Conservation (phyloP, 2,888 invertebrate genomes). For the Antitype chi region DNA sequence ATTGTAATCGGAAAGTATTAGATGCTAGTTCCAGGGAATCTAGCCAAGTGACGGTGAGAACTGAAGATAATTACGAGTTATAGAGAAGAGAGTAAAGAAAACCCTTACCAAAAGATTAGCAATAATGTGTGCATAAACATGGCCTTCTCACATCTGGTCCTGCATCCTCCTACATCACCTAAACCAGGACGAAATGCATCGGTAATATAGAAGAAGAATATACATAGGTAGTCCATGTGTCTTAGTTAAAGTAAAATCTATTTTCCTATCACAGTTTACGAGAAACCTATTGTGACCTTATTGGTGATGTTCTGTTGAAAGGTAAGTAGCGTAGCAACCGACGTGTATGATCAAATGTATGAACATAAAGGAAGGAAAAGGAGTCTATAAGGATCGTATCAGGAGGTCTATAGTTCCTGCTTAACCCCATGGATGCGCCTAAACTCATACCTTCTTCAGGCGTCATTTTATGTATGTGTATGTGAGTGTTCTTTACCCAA, state of each 20-base stretch:
- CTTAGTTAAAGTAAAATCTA: not conserved
- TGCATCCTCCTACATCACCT: not conserved
- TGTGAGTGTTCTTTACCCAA: not conserved
- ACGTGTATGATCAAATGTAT: no score
- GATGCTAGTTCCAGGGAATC: not conserved
- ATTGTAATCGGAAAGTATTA: not conserved
- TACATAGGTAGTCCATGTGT: not conserved
- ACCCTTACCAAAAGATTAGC: not conserved
- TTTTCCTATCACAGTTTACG: not conserved
- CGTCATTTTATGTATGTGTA: no score
- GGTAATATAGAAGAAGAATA: no score
- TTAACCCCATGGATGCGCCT: no score
- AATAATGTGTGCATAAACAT: not conserved
- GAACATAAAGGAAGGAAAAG: no score
- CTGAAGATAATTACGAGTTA: no score
- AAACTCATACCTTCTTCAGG: no score
- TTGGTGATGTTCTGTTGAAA: no score
- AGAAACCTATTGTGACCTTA: no score
- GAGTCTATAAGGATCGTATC: no score
- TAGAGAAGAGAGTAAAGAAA: not conserved
- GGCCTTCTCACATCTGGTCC: not conserved
- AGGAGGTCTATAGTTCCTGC: no score
- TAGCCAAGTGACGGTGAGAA: not conserved
- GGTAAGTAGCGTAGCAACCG: no score
- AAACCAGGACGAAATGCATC: not conserved